A percentile compares a stretch with the other conserved stretches of the same genome.
These are phyloP conservation scores for Rhinoderma darwinii DNA, from an alignment of 2,113 vertebrate species.

Conservation along the genomic window DNA sequence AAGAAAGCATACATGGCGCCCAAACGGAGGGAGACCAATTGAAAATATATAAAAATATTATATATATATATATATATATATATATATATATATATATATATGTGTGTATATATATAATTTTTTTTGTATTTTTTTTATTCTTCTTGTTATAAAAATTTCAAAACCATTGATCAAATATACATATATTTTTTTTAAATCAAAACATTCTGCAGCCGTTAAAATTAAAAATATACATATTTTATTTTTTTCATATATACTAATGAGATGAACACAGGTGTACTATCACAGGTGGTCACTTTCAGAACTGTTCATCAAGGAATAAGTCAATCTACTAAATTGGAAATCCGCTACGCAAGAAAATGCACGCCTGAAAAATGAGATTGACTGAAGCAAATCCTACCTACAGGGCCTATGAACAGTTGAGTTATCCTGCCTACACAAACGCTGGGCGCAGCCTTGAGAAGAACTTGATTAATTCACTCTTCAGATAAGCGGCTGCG, in stretches of 20 bases:
- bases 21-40: no score
- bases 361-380: background rate
- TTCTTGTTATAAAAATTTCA: no score
- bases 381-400: conserved; percentile 12
- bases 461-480: conserved; percentile 44
- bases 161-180: no score
- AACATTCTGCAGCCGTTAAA: no score
- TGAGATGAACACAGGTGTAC: background rate
- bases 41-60: no score
- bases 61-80: no score
- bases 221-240: no score
- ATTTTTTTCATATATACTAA: background rate
- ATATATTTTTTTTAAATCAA: no score
- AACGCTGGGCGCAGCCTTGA: conserved; percentile 33
- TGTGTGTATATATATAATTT: no score
- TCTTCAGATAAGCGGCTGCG: conserved; percentile 13
- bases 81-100: no score
- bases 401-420: conserved; percentile 2
- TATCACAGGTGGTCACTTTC: background rate
- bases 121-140: no score
- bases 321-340: background rate
- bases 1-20: no score
- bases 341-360: background rate
- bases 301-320: background rate
- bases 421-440: background rate